Percentiles rank a stretch among this genome's conserved stretches.
These are phyloP conservation scores for Passer domesticus DNA, from an alignment of 2,113 vertebrate genomes.

Conservation along the genomic window DNA sequence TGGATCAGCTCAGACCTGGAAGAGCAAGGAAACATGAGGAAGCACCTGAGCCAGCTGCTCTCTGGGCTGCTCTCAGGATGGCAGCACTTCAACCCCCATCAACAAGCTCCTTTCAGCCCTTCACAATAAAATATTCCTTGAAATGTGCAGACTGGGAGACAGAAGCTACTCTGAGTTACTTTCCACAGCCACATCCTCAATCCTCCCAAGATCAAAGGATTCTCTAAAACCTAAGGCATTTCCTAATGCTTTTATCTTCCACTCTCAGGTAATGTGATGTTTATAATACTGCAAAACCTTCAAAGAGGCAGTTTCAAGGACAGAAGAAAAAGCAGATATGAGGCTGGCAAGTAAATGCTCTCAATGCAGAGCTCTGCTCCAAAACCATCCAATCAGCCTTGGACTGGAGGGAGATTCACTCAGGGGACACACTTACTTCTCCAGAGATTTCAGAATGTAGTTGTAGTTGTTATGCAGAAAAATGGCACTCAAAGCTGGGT, in stretches of 20 bases:
- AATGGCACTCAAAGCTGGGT: constrained; percentile 90
- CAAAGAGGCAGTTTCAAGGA: constrained; percentile 13
- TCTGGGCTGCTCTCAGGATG: neutral
- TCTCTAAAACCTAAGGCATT: neutral
- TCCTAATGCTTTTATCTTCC: constrained; percentile 26
- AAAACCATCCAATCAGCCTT: neutral
- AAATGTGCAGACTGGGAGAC: neutral
- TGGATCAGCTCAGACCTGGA: constrained; percentile 94
- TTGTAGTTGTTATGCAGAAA: constrained; percentile 99
- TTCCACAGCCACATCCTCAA: neutral
- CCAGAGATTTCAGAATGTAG: constrained; percentile 97
- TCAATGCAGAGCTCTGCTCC: neutral
- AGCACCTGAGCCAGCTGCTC: neutral
- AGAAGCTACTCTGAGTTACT: neutral
- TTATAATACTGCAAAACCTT: neutral
- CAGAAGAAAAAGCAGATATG: neutral
- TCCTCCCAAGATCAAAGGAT: constrained; percentile 23
- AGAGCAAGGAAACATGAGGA: neutral
- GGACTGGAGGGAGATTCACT: neutral
- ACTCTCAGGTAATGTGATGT: neutral
- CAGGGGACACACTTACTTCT: constrained; percentile 82
- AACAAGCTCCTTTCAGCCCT: neutral
- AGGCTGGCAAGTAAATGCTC: neutral
- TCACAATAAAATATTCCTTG: neutral
- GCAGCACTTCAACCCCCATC: neutral